A percentile compares a stretch with the other conserved stretches of the same genome.
Evolutionary conservation across 2,113 vertebrate genomes (phyloP).

Genomic region (Candoia aspera): DNA sequence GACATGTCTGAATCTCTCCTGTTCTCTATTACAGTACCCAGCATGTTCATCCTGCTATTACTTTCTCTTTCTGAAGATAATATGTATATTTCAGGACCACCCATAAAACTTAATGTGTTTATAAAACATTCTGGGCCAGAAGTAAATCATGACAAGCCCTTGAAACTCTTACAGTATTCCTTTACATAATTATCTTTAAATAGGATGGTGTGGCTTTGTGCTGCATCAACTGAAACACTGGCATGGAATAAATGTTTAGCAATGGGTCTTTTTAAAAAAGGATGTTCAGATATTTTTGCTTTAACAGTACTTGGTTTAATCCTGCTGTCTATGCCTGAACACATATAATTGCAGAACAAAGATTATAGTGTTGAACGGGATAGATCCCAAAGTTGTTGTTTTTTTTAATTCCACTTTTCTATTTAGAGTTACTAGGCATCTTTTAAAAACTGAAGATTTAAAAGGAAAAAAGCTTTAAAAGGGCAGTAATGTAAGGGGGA

Average conservation of each 20-base stretch:
- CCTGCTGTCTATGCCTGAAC: not conserved
- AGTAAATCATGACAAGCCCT: not conserved
- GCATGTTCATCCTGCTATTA: constrained; percentile 34
- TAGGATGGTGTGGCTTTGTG: not conserved
- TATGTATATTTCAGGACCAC: rapidly evolving
- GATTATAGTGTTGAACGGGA: not conserved
- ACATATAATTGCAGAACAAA: not conserved
- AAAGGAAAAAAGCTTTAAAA: not conserved
- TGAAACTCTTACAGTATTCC: not conserved
- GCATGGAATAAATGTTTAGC: not conserved
- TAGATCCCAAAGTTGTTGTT: not conserved
- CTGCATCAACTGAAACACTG: not conserved
- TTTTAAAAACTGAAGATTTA: not conserved
- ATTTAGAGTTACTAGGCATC: not conserved
- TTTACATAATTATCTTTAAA: not conserved
- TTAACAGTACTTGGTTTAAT: not conserved
- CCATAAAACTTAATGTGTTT: not conserved
- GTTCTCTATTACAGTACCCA: constrained; percentile 55
- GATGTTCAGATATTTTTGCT: not conserved
- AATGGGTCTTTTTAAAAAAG: not conserved
- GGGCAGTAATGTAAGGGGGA: too few species aligned
- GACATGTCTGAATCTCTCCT: not conserved
- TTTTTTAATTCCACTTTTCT: not conserved
- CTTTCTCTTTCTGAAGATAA: not conserved
- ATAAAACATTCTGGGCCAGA: not conserved